phyloP scores from a whole-genome alignment of 2,888 invertebrate species.

The Rotaria socialis region DNA sequence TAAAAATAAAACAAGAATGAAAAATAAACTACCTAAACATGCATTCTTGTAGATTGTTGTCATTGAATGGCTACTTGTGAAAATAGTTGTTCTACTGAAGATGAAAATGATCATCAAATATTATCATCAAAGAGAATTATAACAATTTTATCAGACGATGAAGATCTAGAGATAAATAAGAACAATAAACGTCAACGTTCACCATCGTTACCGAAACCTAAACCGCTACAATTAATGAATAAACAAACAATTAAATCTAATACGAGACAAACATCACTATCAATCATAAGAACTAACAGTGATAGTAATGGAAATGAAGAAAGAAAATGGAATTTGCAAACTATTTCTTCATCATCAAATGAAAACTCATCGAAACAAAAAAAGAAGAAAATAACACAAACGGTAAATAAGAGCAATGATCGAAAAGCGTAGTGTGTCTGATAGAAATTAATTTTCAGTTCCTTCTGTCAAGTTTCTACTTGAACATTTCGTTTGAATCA shows the following conservation, averaged over 20 bases:
- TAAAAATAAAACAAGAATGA: not conserved
- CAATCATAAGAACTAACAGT: not conserved
- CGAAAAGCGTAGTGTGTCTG: too few relatives aligned
- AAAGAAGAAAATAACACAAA: not conserved
- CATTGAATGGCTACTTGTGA: not conserved
- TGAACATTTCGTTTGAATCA: too few relatives aligned
- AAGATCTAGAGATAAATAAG: not conserved
- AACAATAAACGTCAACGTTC: not conserved
- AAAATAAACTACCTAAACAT: not conserved
- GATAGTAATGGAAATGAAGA: not conserved
- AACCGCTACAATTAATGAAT: not conserved
- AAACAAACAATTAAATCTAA: not conserved
- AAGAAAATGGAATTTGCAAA: conserved; percentile 10
- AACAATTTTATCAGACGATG: not conserved
- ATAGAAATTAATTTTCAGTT: too few relatives aligned
- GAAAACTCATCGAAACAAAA: not conserved
- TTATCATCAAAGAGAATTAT: not conserved
- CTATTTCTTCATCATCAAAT: not conserved
- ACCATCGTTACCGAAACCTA: not conserved
- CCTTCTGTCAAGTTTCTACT: too few relatives aligned
- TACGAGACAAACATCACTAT: conserved; percentile 20
- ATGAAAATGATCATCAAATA: not conserved
- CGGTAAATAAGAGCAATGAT: not conserved
- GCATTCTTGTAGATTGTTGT: not conserved
- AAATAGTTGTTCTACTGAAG: not conserved